A percentile compares a stretch with the other conserved stretches of the same genome.
phyloP scores from a whole-genome alignment of 2,797 vertebrate genomes.

The Acipenser ruthenus region DNA sequence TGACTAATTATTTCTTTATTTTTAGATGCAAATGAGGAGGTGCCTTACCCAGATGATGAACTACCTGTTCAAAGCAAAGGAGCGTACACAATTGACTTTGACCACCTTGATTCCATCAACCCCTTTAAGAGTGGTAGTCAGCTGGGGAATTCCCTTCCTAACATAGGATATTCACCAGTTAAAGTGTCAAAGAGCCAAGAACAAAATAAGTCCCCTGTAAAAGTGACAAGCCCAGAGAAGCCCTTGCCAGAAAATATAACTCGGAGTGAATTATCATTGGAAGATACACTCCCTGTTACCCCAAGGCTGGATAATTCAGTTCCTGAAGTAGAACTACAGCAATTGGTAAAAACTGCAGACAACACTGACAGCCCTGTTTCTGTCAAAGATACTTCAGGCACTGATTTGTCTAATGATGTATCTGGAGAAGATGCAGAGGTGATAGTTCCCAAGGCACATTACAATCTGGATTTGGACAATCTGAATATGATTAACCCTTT shows the following conservation, averaged over 20 bases:
- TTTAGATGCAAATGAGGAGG: not conserved
- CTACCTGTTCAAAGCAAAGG: conserved; percentile 62
- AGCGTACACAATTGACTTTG: conserved; percentile 58
- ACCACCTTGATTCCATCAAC: conserved; percentile 44
- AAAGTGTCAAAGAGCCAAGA: too few species aligned
- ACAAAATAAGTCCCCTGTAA: too few species aligned
- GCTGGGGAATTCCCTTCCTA: conserved; percentile 28
- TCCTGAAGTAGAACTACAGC: conserved; percentile 8
- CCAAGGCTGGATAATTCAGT: conserved; percentile 52
- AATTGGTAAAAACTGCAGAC: conserved; percentile 22
- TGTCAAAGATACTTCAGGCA: conserved; percentile 22
- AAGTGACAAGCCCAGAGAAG: not conserved
- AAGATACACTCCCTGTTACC: conserved; percentile 56
- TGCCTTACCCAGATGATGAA: conserved; percentile 40
- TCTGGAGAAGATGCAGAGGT: not conserved
- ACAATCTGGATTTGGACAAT: conserved; percentile 10
- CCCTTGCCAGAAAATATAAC: not conserved
- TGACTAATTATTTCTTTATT: not conserved
- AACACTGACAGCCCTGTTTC: conserved; percentile 52
- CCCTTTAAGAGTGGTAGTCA: conserved; percentile 46
- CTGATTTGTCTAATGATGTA: conserved; percentile 19
- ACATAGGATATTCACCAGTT: too few species aligned
- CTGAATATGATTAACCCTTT: conserved; percentile 27
- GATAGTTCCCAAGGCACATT: not conserved
- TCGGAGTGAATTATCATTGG: conserved; percentile 26